Conservation (phyloP, 2,888 invertebrate genomes). For the Brenthis ino region DNA sequence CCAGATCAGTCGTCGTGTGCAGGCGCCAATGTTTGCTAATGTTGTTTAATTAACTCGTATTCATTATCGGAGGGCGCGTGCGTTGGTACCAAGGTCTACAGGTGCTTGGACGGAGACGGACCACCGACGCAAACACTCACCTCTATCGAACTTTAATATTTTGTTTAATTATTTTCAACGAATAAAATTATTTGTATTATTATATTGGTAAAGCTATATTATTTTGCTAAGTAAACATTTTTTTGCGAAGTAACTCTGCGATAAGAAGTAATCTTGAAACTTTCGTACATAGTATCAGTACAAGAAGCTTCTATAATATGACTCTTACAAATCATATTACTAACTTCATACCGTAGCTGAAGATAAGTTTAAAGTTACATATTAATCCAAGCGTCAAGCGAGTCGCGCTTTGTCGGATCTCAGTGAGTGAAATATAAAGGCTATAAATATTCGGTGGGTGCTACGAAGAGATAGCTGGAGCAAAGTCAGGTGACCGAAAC, state of each 20-base stretch:
- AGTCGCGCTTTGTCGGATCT: slow-evolving; percentile 65
- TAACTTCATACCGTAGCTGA: slow-evolving; percentile 30
- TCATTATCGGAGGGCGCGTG: slow-evolving; percentile 71
- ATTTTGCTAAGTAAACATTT: not conserved
- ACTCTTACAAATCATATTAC: slow-evolving; percentile 30
- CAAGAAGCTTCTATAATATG: slow-evolving; percentile 20
- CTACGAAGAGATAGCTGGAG: slow-evolving; percentile 66
- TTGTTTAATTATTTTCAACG: not conserved
- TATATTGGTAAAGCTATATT: not conserved
- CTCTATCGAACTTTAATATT: not conserved
- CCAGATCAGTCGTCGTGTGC: slow-evolving; percentile 73
- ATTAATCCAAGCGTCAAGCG: slow-evolving; percentile 66
- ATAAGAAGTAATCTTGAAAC: not conserved
- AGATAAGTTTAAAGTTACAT: slow-evolving; percentile 52
- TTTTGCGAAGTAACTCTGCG: no score
- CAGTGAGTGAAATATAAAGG: slow-evolving; percentile 69
- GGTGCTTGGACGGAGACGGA: slow-evolving; percentile 54
- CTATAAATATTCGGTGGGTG: slow-evolving; percentile 75
- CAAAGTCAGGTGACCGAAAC: slow-evolving; percentile 64
- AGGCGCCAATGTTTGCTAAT: slow-evolving; percentile 77
- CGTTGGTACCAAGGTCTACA: slow-evolving; percentile 50
- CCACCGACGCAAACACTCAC: slow-evolving; percentile 43
- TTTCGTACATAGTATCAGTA: slow-evolving; percentile 1
- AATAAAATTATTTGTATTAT: not conserved
- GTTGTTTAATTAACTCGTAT: slow-evolving; percentile 81